Base-by-base conservation (phyloP, 2,888 invertebrate species). In the Synanthedon andrenaeformis region DNA sequence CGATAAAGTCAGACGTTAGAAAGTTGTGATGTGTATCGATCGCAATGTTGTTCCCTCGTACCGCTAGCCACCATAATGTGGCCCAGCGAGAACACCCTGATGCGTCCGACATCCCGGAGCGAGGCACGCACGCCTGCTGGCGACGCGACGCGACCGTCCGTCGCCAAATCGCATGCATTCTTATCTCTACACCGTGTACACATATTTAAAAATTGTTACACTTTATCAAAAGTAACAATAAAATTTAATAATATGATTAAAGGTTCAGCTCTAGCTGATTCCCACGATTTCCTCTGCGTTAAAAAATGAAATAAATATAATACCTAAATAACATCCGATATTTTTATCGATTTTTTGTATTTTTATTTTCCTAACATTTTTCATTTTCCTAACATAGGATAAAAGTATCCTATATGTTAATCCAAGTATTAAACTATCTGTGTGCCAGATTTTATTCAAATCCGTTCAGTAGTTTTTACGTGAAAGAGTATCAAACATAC, bases 31-130 rank as follows among this genome's bases (percentile, higher is more conserved):
- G 70, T 67, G 69, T 72, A 74, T 75, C 68, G 76, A 74, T 72
- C 68, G 17, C 19, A 49, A 14, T 49, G 17, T 17, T n/a, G n/a
- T n/a, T 14, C 45, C 13, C 14, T 14, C 13, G 66, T 67, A 67
- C 70, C 71, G 73, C 45, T 71, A 69, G 72, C 59, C 65, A 62
- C 71, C 69, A 61, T 59, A 60, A 62, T 61, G 59, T 57, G 59
- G 55, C 17, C 49, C 52, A 52, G 53, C 45, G 53, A 51, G 50
- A 51, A 54, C 55, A 55, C 57, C 57, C 55, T 57, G 55, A 55
- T 55, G 57, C 54, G 54, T 62, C 63, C 61, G 79, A 64, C 76
- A 74, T 73, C 80, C 76, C 68, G 76, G 67, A 59, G 79, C 61
- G 79, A 64, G 65, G 69, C 74, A 64, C 67, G 72, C 75, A 66